Conservation (phyloP, 2,888 invertebrate genomes). For the Scaptomyza tumidula region DNA sequence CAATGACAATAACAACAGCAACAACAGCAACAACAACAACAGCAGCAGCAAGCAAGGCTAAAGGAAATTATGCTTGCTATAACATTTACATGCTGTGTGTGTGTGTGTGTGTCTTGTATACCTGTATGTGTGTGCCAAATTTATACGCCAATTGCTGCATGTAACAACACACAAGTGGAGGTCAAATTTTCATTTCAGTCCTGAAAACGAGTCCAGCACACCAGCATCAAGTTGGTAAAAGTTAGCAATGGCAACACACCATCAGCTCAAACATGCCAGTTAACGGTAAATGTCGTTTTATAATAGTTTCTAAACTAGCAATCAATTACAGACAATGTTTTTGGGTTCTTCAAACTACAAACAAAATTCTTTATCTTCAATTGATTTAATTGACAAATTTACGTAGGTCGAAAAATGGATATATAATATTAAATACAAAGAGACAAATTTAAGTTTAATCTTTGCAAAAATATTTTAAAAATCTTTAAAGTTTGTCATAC, state of each 20-base stretch:
- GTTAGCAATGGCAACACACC: not conserved
- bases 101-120: conserved; percentile 28
- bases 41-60: conserved; percentile 34
- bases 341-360: not conserved
- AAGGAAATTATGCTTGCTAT: conserved; percentile 81
- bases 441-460: too few relatives aligned
- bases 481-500: conserved; percentile 42
- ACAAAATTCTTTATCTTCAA: too few relatives aligned
- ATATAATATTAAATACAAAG: too few relatives aligned
- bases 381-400: conserved; percentile 34
- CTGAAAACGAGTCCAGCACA: conserved; percentile 36
- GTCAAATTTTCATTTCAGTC: conserved; percentile 69
- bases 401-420: conserved; percentile 57
- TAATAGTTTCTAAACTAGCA: not conserved
- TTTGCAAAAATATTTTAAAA: too few relatives aligned
- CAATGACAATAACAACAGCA: conserved; percentile 36
- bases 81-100: conserved; percentile 76
- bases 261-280: conserved; percentile 35
- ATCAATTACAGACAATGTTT: not conserved
- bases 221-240: conserved; percentile 41
- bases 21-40: conserved; percentile 30
- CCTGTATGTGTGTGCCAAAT: conserved; percentile 55
- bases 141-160: conserved; percentile 71
- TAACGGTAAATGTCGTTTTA: conserved; percentile 3
- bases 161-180: conserved; percentile 45